Base-by-base conservation (phyloP, 2,113 vertebrate species). In the Rhinolophus ferrumequinum region DNA sequence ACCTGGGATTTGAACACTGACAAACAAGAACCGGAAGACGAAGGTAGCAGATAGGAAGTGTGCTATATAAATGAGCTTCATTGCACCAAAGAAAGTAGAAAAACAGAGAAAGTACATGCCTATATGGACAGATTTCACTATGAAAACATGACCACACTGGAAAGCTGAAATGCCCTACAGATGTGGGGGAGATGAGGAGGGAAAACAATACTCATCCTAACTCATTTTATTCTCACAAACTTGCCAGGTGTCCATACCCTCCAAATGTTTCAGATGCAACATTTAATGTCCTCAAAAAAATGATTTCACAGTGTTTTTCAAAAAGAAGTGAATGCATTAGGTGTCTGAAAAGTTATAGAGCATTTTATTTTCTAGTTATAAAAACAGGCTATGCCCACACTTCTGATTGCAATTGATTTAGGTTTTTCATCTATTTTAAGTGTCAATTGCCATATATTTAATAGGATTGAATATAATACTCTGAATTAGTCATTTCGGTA, bases 351-450 rank as follows among this genome's bases (percentile, higher is more conserved):
- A 90, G 87, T 54, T 90, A 96, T 58, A 83, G 73, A 97, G 75
- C 24, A 14, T 77, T 83, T 94, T 94, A 52, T 90, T 92, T 84
- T 73, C 58, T 88, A 80, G 70, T 50, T 54, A 90, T 83, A 92
- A 97, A 96, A 95, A 93, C 52, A 60, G 52, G 73, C 64, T 95
- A 58, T 96, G 56, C 44, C 38, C 69, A 94, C 47, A 86, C 72
- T 79, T 96, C n/a, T 72, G 75, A 94, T 30, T 94, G 50, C 67
- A 85, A 69, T 64, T 96, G 75, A 80, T 82, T 96, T 76, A 85
- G 41, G 58, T 69, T 95, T 96, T 93, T 91, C 44, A 41, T 84
- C 75, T 95, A 47, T 64, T 92, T 96, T 96, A 95, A 92, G 93
- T 96, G 90, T 90, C 79, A 96, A 83, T 60, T 93, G 87, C 67